phyloP scores from a whole-genome alignment of 2,888 invertebrate genomes.

The Cenopis cana region DNA sequence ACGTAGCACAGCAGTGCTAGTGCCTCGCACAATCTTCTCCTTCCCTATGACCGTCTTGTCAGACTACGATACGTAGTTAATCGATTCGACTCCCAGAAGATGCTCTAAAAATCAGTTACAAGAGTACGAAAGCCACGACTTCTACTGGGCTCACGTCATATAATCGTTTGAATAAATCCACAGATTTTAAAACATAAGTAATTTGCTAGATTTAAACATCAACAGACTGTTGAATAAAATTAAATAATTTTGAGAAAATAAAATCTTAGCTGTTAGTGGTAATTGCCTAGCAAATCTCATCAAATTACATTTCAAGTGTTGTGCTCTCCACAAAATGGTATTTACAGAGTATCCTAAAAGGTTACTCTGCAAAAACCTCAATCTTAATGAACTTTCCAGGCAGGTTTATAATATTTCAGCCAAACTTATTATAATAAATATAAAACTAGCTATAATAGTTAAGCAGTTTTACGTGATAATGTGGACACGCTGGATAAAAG shows the following conservation, averaged over 20 bases:
- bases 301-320: constrained; percentile 13
- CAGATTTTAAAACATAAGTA: not conserved
- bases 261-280: constrained; percentile 9
- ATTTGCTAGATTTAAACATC: not conserved
- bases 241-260: not conserved
- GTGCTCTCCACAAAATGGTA: constrained; percentile 14
- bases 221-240: not conserved
- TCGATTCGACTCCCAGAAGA: not conserved
- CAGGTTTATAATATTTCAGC: not conserved
- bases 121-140: too few relatives aligned
- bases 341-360: constrained; percentile 12
- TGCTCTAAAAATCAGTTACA: not conserved
- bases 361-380: not conserved
- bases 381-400: constrained; percentile 12
- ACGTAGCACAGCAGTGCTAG: too few relatives aligned
- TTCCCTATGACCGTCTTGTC: not conserved
- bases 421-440: constrained; percentile 10
- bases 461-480: too few relatives aligned
- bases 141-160: not conserved
- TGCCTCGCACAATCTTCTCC: not conserved
- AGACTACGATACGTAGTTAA: not conserved
- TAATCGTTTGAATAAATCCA: too few relatives aligned
- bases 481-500: too few relatives aligned
- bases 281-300: constrained; percentile 27
- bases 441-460: not conserved